Conservation (phyloP, 1,140 invertebrate genomes). For the Drosophila trapezifrons region DNA sequence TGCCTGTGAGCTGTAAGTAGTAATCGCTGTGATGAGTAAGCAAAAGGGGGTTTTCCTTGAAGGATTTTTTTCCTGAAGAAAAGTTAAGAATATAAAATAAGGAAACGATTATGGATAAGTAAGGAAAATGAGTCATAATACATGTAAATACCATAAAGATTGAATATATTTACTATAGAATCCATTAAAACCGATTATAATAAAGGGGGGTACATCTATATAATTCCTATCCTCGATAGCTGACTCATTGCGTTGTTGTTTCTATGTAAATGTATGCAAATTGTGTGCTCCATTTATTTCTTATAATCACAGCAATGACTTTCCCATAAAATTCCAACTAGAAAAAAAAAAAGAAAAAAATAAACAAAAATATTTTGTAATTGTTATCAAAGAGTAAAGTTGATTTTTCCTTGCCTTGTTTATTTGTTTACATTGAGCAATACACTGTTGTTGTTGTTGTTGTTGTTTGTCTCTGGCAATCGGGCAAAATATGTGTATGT, state of each 20-base stretch:
- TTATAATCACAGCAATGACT: constrained; percentile 7
- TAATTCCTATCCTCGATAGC: background rate
- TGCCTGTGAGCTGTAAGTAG: background rate
- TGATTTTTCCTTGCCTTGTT: constrained; percentile 9
- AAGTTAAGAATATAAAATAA: background rate
- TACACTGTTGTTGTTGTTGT: background rate
- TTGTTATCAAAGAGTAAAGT: constrained; percentile 26
- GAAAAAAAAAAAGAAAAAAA: no score
- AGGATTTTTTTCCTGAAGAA: background rate
- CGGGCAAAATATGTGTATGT: constrained; percentile 18
- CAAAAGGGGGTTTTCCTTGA: constrained; percentile 1
- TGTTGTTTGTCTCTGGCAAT: constrained; percentile 9
- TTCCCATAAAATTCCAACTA: constrained; percentile 28
- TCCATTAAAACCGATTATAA: background rate
- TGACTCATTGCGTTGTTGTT: constrained; percentile 28
- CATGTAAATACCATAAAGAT: background rate
- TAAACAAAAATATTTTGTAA: constrained; percentile 47
- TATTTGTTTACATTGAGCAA: constrained; percentile 43
- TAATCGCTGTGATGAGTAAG: constrained; percentile 7
- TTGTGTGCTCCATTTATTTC: constrained; percentile 12
- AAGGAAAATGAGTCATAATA: background rate
- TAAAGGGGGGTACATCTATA: background rate
- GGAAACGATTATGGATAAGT: background rate
- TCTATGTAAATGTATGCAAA: constrained; percentile 5
- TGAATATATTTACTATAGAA: background rate